Evolutionary conservation across 2,797 vertebrate species (phyloP).

Genomic region (Vespertilio murinus): DNA sequence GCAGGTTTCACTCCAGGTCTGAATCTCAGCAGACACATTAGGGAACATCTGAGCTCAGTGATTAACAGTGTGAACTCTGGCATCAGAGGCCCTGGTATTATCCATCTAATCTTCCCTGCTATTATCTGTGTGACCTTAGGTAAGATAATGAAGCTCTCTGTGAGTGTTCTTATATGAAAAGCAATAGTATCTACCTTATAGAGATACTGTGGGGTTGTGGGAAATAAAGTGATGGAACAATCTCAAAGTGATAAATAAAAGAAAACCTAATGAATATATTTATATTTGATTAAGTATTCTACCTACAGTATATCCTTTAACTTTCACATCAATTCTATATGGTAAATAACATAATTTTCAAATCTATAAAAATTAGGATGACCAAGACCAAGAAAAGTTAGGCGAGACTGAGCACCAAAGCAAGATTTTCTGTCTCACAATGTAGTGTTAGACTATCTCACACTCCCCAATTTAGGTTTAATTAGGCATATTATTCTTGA

Average conservation of each 20-base stretch:
- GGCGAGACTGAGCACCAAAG: not conserved
- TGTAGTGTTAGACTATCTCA: not conserved
- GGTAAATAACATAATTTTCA: no score
- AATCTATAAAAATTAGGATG: no score
- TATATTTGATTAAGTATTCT: not conserved
- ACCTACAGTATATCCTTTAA: not conserved
- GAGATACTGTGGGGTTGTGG: not conserved
- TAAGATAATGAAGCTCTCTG: not conserved
- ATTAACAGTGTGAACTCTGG: not conserved
- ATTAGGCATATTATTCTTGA: not conserved
- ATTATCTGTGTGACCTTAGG: no score
- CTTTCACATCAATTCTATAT: not conserved
- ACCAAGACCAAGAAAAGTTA: not conserved
- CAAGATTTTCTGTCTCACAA: not conserved
- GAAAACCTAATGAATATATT: not conserved
- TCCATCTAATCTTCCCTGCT: not conserved
- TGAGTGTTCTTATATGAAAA: not conserved
- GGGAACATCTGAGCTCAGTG: not conserved
- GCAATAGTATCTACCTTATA: no score
- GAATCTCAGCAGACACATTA: not conserved
- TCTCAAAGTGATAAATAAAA: not conserved
- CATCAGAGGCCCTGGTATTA: not conserved
- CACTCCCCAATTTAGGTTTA: not conserved
- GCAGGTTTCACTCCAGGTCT: not conserved
- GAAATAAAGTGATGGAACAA: not conserved